These are phyloP conservation scores for Florisuga fusca DNA, from an alignment of 2,797 vertebrate species.

Conservation along the genomic window DNA sequence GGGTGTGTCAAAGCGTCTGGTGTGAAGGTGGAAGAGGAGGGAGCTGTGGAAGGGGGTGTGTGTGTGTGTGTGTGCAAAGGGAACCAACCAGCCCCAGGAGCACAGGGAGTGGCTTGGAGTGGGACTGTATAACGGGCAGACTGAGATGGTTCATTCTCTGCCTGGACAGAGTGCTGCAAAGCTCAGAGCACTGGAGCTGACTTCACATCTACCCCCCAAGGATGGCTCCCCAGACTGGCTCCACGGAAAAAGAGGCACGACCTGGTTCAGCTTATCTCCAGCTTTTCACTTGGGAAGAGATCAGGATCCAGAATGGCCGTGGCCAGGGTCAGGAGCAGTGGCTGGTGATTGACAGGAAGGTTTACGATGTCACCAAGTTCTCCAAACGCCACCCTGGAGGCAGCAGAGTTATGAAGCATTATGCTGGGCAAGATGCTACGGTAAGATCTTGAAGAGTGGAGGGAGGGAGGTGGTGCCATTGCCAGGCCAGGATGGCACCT, in stretches of 20 bases:
- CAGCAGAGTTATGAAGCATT: constrained; percentile 48
- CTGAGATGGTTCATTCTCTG: not conserved
- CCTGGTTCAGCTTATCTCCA: constrained; percentile 28
- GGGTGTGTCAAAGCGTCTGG: not conserved
- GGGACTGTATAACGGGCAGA: constrained; percentile 37
- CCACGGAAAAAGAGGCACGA: not conserved
- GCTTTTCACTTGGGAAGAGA: constrained; percentile 58
- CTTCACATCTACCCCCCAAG: rapidly evolving
- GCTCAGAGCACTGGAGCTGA: rapidly evolving
- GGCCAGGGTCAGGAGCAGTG: constrained; percentile 13
- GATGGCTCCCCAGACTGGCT: constrained; percentile 42
- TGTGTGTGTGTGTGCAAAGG: not conserved
- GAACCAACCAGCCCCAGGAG: constrained; percentile 5
- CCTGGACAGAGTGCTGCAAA: not conserved
- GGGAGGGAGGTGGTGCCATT: not conserved
- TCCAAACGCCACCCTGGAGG: constrained; percentile 34
- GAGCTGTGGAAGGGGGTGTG: not conserved
- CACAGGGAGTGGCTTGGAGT: constrained; percentile 1
- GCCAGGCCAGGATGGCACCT: not conserved
- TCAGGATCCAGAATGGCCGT: not conserved
- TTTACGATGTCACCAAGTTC: constrained; percentile 42
- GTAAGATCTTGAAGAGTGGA: not conserved
- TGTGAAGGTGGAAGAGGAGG: not conserved
- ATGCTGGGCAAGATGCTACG: constrained; percentile 68
- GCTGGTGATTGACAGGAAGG: constrained; percentile 63